Conservation (phyloP, 2,888 invertebrate genomes). For the Matsumyia berberina region DNA sequence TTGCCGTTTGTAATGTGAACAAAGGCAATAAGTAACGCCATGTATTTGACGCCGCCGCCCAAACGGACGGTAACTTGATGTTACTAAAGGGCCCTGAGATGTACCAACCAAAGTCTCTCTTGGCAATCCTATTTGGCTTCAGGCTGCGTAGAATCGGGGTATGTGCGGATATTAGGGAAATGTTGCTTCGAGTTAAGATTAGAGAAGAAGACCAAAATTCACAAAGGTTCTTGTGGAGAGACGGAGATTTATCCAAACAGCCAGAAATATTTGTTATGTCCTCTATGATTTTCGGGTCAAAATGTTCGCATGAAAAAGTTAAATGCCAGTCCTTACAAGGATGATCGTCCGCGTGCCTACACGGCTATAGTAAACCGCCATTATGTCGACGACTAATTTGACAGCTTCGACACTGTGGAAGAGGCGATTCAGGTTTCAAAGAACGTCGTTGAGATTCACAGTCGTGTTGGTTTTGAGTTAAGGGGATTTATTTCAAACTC, state of each 20-base stretch:
- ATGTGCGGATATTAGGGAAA: not conserved
- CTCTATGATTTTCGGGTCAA: constrained; percentile 71
- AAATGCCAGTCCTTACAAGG: constrained; percentile 51
- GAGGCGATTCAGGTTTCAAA: constrained; percentile 28
- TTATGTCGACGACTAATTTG: constrained; percentile 30
- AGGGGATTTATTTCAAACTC: constrained; percentile 34
- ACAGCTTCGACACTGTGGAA: constrained; percentile 12
- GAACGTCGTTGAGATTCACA: constrained; percentile 29
- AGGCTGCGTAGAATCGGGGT: not conserved
- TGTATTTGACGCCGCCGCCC: not conserved
- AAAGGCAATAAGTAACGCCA: not conserved
- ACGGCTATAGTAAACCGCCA: constrained; percentile 64
- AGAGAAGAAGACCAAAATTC: not conserved
- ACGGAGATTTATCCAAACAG: constrained; percentile 3
- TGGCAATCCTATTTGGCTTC: not conserved
- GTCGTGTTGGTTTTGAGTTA: constrained; percentile 28
- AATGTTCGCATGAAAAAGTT: constrained; percentile 63
- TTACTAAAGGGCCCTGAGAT: not conserved
- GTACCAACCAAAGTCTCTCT: not conserved
- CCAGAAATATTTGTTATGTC: constrained; percentile 1
- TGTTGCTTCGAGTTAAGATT: not conserved
- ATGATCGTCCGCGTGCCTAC: constrained; percentile 37
- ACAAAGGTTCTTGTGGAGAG: constrained; percentile 63
- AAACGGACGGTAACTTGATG: not conserved
- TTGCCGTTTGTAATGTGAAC: not conserved